These are phyloP conservation scores for Brachymystax lenok DNA, from an alignment of 2,797 vertebrate genomes.

Conservation along the genomic window DNA sequence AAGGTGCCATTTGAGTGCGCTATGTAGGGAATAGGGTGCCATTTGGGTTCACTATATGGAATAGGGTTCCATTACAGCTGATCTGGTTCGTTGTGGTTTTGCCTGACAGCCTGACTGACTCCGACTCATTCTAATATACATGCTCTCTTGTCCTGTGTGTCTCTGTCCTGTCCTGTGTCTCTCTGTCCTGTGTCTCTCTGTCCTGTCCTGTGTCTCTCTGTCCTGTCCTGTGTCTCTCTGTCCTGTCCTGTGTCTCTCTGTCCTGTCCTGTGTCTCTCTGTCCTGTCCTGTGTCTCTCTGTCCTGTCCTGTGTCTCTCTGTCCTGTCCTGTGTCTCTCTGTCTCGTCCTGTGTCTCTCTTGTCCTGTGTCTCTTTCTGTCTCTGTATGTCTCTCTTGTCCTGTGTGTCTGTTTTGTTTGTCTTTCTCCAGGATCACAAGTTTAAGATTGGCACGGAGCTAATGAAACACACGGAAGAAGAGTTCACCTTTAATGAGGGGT, in stretches of 20 bases:
- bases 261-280: background rate
- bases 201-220: too few relatives aligned
- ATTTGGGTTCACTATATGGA: too few relatives aligned
- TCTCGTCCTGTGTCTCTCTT: background rate
- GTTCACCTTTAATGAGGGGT: conserved; percentile 34
- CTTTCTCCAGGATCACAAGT: conserved; percentile 54
- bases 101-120: background rate
- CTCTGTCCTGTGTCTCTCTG: too few relatives aligned
- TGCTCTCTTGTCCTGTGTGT: background rate
- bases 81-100: too few relatives aligned
- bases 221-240: too few relatives aligned
- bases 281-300: too few relatives aligned
- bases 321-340: too few relatives aligned
- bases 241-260: background rate
- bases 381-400: background rate
- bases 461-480: conserved; percentile 65
- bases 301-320: too few relatives aligned
- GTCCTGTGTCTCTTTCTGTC: background rate
- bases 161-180: background rate
- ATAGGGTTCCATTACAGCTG: too few relatives aligned
- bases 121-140: background rate
- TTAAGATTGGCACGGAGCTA: conserved; percentile 73
- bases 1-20: too few relatives aligned
- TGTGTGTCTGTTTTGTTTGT: background rate
- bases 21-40: too few relatives aligned